Percentiles rank a stretch among this genome's conserved stretches.
Conservation (phyloP, 2,888 invertebrate genomes). For the Scelioninae gen. 1 region DNA sequence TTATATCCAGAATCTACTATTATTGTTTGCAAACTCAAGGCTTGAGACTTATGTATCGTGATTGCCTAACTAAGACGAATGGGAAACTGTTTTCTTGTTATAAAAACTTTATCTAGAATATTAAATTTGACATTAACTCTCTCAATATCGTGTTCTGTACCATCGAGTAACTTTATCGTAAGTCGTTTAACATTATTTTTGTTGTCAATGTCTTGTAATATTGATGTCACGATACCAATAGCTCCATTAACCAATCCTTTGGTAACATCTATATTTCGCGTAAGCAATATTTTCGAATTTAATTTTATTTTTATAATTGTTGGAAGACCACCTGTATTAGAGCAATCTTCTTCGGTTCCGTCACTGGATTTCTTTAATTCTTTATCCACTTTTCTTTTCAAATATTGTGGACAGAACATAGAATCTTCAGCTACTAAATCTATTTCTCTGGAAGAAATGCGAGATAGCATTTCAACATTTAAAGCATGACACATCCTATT, state of each 20-base stretch:
- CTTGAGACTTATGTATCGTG: slow-evolving; percentile 71
- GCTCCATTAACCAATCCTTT: slow-evolving; percentile 74
- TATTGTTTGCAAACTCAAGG: slow-evolving; percentile 70
- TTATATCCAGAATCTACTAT: slow-evolving; percentile 30
- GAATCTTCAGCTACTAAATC: neutral
- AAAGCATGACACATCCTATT: neutral
- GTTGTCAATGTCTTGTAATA: slow-evolving; percentile 31
- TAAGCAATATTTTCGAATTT: slow-evolving; percentile 71
- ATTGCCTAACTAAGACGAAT: slow-evolving; percentile 2
- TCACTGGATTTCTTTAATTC: neutral
- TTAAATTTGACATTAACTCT: slow-evolving; percentile 69
- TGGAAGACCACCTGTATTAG: slow-evolving; percentile 18
- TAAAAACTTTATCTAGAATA: slow-evolving; percentile 67
- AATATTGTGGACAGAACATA: slow-evolving; percentile 1
- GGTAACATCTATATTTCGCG: slow-evolving; percentile 73
- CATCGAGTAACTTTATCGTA: neutral
- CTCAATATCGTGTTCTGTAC: slow-evolving; percentile 56
- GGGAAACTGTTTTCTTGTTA: slow-evolving; percentile 69
- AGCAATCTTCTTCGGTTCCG: slow-evolving; percentile 60
- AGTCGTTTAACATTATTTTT: slow-evolving; percentile 2
- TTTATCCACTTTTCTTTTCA: neutral
- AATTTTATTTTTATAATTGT: slow-evolving; percentile 50
- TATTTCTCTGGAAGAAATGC: neutral
- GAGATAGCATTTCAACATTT: slow-evolving; percentile 5
- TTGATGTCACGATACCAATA: slow-evolving; percentile 67